Evolutionary conservation across 2,113 vertebrate genomes (phyloP), one percentile per base, ranked within the genome.

Genomic region (Rhea pennata): DNA sequence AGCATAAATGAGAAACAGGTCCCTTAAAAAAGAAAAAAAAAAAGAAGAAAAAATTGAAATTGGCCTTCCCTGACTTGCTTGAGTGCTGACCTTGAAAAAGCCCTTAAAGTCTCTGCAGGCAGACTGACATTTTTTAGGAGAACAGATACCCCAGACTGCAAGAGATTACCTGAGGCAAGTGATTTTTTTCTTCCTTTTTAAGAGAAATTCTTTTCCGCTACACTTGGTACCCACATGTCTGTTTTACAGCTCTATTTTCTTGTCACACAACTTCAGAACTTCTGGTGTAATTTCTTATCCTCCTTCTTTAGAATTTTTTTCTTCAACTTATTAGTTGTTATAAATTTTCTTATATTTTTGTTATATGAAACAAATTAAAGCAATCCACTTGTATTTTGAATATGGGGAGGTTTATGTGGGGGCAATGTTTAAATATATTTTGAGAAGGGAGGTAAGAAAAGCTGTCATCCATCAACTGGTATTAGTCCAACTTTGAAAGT

Each of bases 401-500:
- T 83, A 14, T 69, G 46, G 67, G 54, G 6, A 21, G 2, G 14
- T 17, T 8, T 11, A 31, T 61, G n/a, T 72, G 36, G 53, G 44
- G 62, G 50, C 33, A 90, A 20, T n/a, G 44, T 80, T 83, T 78
- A 84, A 92, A 82, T 62, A 40, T 39, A 31, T 92, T 94, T 89
- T 73, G 44, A 62, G 78, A 64, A 90, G 39, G 3, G 48, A 95
- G 87, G 79, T 62, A 85, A 80, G 93, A 76, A 94, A 96, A 96
- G 62, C 77, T 95, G 94, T 73, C 92, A 95, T 96, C 96, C 90
- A 96, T 98, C 98, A 98, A 76, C 82, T 84, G 90, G 81, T 88
- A 93, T 97, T 92, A 98, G 95, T 44, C 93, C 89, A 88, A 90
- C 53, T 98, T 94, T 71, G 89, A 94, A 96, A 97, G 94, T 92